A percentile compares a stretch with the other conserved stretches of the same genome.
These are phyloP conservation scores for Neodiprion lecontei DNA, from an alignment of 1,140 invertebrate species.

Conservation along the genomic window DNA sequence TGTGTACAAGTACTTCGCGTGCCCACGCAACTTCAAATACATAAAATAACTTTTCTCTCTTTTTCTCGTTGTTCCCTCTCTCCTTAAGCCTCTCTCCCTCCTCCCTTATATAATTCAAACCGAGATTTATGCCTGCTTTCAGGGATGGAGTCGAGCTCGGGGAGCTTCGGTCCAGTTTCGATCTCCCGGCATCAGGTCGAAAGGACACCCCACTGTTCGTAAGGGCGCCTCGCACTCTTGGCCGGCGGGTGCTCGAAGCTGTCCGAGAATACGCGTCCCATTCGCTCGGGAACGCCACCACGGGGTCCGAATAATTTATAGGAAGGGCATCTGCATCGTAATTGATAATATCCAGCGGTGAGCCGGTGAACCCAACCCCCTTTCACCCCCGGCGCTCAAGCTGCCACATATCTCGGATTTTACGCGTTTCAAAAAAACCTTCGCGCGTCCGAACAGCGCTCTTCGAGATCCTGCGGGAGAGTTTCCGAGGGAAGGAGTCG, in stretches of 20 bases:
- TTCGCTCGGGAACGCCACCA: constrained; percentile 13
- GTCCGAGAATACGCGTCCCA: background rate
- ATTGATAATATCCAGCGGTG: constrained; percentile 44
- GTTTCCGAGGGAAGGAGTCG: constrained; percentile 28
- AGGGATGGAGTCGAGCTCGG: background rate
- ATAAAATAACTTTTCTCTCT: too few species aligned
- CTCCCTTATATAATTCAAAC: constrained; percentile 3
- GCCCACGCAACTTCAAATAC: too few species aligned
- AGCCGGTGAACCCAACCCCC: constrained; percentile 19
- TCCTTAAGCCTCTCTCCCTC: too few species aligned
- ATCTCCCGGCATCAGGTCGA: constrained; percentile 12
- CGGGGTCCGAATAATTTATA: constrained; percentile 41
- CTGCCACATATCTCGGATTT: constrained; percentile 49
- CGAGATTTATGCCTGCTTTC: constrained; percentile 12
- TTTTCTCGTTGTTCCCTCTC: too few species aligned
- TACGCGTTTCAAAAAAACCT: constrained; percentile 44
- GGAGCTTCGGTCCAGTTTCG: constrained; percentile 16
- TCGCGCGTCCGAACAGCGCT: constrained; percentile 33
- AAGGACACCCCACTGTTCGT: constrained; percentile 24
- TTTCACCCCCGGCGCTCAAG: constrained; percentile 26
- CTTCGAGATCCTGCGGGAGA: constrained; percentile 32
- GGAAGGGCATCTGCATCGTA: constrained; percentile 39
- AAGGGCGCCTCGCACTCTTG: background rate
- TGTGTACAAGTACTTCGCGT: too few species aligned
- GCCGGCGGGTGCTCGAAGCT: background rate